Evolutionary conservation across 2,113 vertebrate species (phyloP).

Genomic region (Eidolon helvum): DNA sequence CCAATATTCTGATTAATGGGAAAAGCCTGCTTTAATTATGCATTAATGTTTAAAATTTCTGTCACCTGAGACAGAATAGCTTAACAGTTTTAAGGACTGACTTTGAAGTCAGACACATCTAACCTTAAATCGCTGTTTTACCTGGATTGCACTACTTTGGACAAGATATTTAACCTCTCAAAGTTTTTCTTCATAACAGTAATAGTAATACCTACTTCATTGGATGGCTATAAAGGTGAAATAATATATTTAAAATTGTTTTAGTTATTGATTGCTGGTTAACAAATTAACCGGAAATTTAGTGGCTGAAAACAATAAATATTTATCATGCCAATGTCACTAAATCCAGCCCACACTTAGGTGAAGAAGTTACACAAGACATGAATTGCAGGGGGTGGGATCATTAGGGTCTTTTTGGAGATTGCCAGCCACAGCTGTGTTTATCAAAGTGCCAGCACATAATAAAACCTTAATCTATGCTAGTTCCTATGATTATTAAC

Average conservation of each 20-base stretch:
- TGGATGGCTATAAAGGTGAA: not conserved
- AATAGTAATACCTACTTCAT: not conserved
- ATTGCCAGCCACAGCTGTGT: rapidly evolving
- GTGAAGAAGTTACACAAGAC: not conserved
- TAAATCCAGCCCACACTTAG: not conserved
- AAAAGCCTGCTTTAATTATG: not conserved
- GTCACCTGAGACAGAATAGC: not conserved
- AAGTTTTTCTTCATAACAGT: not conserved
- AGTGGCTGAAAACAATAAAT: not conserved
- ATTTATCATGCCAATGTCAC: not conserved
- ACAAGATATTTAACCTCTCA: not conserved
- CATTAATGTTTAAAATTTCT: not conserved
- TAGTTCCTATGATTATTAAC: not conserved
- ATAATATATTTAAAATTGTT: not conserved
- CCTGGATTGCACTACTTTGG: not conserved
- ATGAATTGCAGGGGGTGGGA: not conserved
- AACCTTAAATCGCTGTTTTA: not conserved
- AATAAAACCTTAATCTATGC: not conserved
- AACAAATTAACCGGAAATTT: not conserved
- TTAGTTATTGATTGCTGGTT: not conserved
- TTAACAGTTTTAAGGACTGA: not conserved
- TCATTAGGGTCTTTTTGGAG: not conserved
- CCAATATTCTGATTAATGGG: not conserved
- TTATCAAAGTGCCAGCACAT: not conserved
- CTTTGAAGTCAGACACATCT: not conserved